A percentile compares a stretch with the other conserved stretches of the same genome.
Conservation (phyloP, 2,113 vertebrate genomes). For the Pithys albifrons region DNA sequence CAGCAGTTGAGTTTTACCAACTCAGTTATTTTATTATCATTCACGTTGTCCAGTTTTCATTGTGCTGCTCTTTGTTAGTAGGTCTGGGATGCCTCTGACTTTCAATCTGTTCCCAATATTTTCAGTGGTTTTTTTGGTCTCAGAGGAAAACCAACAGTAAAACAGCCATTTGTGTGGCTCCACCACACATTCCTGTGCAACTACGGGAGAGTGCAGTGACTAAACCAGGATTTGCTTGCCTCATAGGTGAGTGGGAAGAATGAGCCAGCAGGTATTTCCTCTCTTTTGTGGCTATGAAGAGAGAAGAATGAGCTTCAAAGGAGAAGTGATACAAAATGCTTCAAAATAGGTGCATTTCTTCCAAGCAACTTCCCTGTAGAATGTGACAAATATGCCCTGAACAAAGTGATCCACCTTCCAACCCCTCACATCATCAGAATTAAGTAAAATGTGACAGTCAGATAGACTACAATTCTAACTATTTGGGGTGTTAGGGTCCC, state of each 20-base stretch:
- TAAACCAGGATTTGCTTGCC: background rate
- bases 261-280: background rate
- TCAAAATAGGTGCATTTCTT: background rate
- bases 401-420: background rate
- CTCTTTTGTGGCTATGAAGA: background rate
- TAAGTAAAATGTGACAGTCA: background rate
- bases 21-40: background rate
- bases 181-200: background rate
- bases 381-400: background rate
- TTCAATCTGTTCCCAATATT: background rate
- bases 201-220: background rate
- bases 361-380: background rate
- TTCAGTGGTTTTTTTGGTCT: background rate
- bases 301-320: background rate
- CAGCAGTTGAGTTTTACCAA: constrained; percentile 1
- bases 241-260: background rate
- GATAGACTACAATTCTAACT: background rate
- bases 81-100: background rate
- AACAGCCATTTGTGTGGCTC: background rate
- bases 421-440: background rate
- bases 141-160: background rate
- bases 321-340: background rate
- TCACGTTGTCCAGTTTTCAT: background rate
- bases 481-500: background rate
- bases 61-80: background rate